Percentiles rank a stretch among this genome's conserved stretches.
Evolutionary conservation across 2,797 vertebrate genomes (phyloP).

Genomic region (Fratercula arctica): DNA sequence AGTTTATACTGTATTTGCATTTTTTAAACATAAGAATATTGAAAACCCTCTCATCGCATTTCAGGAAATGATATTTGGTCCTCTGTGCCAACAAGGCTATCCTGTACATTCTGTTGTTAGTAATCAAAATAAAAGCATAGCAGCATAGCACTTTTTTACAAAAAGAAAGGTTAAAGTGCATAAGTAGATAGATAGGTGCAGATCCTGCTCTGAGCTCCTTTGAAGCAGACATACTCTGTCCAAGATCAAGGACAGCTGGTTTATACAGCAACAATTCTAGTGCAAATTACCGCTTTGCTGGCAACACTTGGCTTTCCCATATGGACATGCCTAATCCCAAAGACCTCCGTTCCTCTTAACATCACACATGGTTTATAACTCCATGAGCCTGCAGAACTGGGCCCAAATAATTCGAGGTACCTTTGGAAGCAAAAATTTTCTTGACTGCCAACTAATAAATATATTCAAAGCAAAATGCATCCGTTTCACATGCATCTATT

Average conservation of each 20-base stretch:
- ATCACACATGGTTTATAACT: not conserved
- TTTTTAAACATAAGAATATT: slow-evolving; percentile 55
- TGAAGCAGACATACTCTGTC: not conserved
- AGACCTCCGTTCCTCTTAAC: not conserved
- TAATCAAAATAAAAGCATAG: slow-evolving; percentile 66
- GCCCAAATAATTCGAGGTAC: not conserved
- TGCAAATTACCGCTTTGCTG: slow-evolving; percentile 74
- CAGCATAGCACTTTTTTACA: slow-evolving; percentile 68
- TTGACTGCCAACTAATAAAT: not conserved
- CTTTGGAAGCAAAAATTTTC: slow-evolving; percentile 45
- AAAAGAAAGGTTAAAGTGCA: slow-evolving; percentile 77
- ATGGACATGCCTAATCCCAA: not conserved
- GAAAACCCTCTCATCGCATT: slow-evolving; percentile 42
- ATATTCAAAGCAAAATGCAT: slow-evolving; percentile 12
- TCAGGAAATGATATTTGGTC: slow-evolving; percentile 73
- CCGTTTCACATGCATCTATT: slow-evolving; percentile 42
- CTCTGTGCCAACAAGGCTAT: slow-evolving; percentile 61
- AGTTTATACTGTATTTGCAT: slow-evolving; percentile 8
- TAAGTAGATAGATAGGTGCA: slow-evolving; percentile 68
- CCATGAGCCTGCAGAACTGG: not conserved
- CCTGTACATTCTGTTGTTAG: slow-evolving; percentile 46
- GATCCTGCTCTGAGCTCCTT: slow-evolving; percentile 12
- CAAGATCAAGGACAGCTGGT: not conserved
- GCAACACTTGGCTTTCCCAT: slow-evolving; percentile 14
- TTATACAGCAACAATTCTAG: slow-evolving; percentile 68